Conservation (phyloP, 2,797 vertebrate species). For the Pogonophryne albipinna region DNA sequence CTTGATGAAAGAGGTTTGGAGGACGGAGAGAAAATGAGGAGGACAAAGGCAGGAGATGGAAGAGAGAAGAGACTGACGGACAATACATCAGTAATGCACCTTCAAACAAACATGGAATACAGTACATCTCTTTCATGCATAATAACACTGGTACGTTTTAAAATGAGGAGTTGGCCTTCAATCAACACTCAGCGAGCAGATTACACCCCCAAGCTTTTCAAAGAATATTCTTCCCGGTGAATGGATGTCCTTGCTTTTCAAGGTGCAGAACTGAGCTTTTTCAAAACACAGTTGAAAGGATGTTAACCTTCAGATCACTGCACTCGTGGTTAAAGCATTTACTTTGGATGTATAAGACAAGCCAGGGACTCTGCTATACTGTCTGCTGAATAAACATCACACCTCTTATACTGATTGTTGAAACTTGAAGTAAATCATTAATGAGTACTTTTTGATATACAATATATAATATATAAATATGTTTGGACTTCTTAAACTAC, state of each 20-base stretch:
- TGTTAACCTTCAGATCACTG: constrained; percentile 15
- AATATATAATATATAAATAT: no score
- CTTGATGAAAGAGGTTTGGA: constrained; percentile 45
- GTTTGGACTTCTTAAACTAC: no score
- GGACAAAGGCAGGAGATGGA: constrained; percentile 30
- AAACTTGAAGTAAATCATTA: no score
- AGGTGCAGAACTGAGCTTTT: constrained; percentile 2
- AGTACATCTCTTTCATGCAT: not conserved
- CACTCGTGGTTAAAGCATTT: not conserved
- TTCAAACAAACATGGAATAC: constrained; percentile 7
- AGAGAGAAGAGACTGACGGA: constrained; percentile 2
- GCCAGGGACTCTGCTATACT: not conserved
- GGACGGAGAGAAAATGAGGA: constrained; percentile 16
- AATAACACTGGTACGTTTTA: constrained; percentile 2
- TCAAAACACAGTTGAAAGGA: not conserved
- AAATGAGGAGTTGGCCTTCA: constrained; percentile 39
- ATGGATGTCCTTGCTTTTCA: constrained; percentile 43
- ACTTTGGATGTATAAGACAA: not conserved
- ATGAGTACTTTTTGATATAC: no score
- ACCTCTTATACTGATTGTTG: not conserved
- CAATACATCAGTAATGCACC: constrained; percentile 13
- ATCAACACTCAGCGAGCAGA: constrained; percentile 24
- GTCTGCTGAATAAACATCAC: not conserved
- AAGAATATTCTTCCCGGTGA: constrained; percentile 3
- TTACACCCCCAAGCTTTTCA: constrained; percentile 27